Evolutionary conservation across 1,140 invertebrate genomes (phyloP).

Genomic region (Cyclina sinensis): DNA sequence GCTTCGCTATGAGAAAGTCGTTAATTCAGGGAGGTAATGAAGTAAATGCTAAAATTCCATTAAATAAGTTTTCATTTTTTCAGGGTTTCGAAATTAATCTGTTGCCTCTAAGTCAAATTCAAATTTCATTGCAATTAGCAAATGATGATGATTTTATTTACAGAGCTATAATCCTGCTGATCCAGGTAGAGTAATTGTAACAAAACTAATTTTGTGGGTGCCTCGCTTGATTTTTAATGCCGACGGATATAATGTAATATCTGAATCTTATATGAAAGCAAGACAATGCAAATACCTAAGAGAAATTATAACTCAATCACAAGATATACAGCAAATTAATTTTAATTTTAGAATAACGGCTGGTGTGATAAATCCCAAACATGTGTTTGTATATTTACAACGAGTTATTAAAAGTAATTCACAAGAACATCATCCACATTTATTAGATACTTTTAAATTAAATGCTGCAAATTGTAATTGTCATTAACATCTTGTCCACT

Average conservation of each 20-base stretch:
- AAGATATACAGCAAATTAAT: neutral
- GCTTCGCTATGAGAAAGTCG: neutral
- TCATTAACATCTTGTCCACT: neutral
- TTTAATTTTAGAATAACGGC: neutral
- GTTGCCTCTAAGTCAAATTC: neutral
- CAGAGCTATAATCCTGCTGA: neutral
- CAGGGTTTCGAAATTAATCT: neutral
- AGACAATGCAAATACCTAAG: neutral
- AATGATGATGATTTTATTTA: neutral
- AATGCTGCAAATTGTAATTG: neutral
- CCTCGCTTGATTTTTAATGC: neutral
- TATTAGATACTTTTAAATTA: neutral
- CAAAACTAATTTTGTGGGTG: neutral
- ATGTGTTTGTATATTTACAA: neutral
- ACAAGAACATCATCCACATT: neutral
- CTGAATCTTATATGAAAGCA: neutral
- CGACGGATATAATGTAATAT: neutral
- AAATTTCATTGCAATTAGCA: neutral
- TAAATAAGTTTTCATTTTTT: neutral
- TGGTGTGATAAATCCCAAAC: neutral
- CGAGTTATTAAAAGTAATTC: neutral
- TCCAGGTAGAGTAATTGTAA: neutral
- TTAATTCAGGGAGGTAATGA: neutral
- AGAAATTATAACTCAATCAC: neutral
- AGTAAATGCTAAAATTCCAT: slow-evolving; percentile 7